Percentiles rank a stretch among this genome's conserved stretches.
Conservation (phyloP, 2,113 vertebrate genomes). For the Benitochromis conjunctus region DNA sequence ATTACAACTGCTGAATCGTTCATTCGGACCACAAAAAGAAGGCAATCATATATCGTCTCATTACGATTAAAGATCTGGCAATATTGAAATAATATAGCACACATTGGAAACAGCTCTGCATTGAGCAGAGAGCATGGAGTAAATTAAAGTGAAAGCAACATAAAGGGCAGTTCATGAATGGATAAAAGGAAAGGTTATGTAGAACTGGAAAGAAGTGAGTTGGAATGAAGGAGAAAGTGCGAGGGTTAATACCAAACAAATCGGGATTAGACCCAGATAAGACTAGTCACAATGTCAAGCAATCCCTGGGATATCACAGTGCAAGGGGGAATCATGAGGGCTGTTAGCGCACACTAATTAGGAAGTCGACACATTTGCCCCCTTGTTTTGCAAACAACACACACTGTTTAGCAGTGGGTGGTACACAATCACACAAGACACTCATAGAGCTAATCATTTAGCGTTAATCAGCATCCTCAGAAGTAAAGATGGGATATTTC, state of each 20-base stretch:
- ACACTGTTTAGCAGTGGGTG: conserved; percentile 58
- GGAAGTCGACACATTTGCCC: conserved; percentile 53
- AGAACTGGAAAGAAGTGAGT: conserved; percentile 12
- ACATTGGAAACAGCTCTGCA: not conserved
- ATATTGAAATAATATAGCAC: not conserved
- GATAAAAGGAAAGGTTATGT: conserved; percentile 25
- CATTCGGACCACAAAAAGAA: not conserved
- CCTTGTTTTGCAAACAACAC: conserved; percentile 66
- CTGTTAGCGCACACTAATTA: conserved; percentile 59
- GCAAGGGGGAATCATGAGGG: conserved; percentile 52
- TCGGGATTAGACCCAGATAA: conserved; percentile 68
- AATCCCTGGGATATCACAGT: conserved; percentile 57
- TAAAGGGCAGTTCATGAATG: conserved; percentile 1
- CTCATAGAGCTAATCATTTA: conserved; percentile 54
- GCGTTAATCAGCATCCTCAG: conserved; percentile 22
- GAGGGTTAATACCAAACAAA: conserved; percentile 62
- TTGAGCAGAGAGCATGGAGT: not conserved
- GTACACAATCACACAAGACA: conserved; percentile 48
- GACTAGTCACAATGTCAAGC: conserved; percentile 68
- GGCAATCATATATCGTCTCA: not conserved
- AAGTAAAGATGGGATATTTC: conserved; percentile 22
- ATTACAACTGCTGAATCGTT: not conserved
- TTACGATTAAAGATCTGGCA: not conserved
- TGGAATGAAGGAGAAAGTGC: conserved; percentile 8
- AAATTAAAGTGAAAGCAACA: not conserved